phyloP scores from a whole-genome alignment of 2,113 vertebrate species.

The Ictidomys tridecemlineatus region DNA sequence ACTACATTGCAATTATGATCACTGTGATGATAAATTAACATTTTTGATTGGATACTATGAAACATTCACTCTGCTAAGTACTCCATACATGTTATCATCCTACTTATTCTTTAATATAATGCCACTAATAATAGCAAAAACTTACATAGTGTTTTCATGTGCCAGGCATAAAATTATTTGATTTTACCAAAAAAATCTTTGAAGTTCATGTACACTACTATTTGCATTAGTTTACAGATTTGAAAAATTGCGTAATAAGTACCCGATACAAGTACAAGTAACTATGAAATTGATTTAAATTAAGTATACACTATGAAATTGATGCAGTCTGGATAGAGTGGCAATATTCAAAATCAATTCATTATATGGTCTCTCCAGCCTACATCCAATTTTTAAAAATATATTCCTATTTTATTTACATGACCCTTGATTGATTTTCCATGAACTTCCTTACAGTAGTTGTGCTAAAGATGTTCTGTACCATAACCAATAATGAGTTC shows the following conservation, averaged over 20 bases:
- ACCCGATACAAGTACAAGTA: neutral
- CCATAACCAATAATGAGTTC: neutral
- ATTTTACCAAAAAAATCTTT: slow-evolving; percentile 10
- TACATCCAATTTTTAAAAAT: neutral
- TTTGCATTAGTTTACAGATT: neutral
- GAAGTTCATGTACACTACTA: neutral
- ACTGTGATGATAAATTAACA: neutral
- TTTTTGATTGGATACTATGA: neutral
- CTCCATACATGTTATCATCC: neutral
- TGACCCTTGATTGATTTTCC: neutral
- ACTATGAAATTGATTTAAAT: slow-evolving; percentile 8
- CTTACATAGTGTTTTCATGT: neutral
- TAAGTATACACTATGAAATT: neutral
- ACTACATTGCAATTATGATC: neutral
- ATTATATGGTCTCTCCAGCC: neutral
- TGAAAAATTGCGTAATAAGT: slow-evolving; percentile 17
- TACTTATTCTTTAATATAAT: neutral
- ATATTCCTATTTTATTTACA: neutral
- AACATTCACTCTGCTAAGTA: neutral
- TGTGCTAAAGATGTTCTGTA: neutral
- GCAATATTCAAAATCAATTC: neutral
- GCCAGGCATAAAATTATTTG: neutral
- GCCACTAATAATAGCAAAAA: neutral
- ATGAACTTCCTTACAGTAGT: neutral
- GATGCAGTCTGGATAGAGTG: neutral